Percentiles rank a stretch among this genome's conserved stretches.
phyloP scores from a whole-genome alignment of 1,140 invertebrate species.

The Camponotus floridanus region DNA sequence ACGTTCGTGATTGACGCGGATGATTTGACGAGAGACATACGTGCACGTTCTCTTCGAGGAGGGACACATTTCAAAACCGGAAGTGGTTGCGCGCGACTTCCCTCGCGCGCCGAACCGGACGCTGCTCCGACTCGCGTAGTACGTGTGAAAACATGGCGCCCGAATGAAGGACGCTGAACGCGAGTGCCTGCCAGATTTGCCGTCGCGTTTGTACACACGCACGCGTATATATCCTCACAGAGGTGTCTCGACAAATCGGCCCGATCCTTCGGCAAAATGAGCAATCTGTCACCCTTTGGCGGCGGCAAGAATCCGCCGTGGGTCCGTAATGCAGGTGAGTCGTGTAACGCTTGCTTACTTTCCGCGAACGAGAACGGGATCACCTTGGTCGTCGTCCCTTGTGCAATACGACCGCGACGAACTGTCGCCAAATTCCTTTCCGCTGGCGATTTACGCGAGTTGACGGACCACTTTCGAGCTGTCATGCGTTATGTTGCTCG shows the following conservation, averaged over 20 bases:
- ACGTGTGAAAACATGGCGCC: slow-evolving; percentile 80
- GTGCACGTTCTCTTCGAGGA: no score
- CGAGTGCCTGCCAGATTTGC: slow-evolving; percentile 37
- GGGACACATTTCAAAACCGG: no score
- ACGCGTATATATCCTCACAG: slow-evolving; percentile 11
- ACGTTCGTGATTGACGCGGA: no score
- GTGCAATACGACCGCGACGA: slow-evolving; percentile 61
- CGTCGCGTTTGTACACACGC: slow-evolving; percentile 32
- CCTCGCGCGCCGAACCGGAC: not conserved
- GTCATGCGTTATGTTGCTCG: not conserved
- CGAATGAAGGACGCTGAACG: slow-evolving; percentile 80
- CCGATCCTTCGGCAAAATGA: slow-evolving; percentile 77
- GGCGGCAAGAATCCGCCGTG: slow-evolving; percentile 88
- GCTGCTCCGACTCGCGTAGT: slow-evolving; percentile 2
- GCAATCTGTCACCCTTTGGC: slow-evolving; percentile 87
- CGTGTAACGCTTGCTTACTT: not conserved
- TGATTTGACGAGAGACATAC: no score
- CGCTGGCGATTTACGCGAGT: slow-evolving; percentile 28
- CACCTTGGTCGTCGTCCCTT: slow-evolving; percentile 57
- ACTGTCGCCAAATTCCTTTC: slow-evolving; percentile 67
- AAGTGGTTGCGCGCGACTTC: not conserved
- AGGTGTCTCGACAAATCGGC: not conserved
- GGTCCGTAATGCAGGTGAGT: slow-evolving; percentile 86
- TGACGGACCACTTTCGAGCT: not conserved
- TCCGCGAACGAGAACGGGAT: not conserved